A percentile compares a stretch with the other conserved stretches of the same genome.
Conservation (phyloP, 2,797 vertebrate genomes). For the Peromyscus aztecus region DNA sequence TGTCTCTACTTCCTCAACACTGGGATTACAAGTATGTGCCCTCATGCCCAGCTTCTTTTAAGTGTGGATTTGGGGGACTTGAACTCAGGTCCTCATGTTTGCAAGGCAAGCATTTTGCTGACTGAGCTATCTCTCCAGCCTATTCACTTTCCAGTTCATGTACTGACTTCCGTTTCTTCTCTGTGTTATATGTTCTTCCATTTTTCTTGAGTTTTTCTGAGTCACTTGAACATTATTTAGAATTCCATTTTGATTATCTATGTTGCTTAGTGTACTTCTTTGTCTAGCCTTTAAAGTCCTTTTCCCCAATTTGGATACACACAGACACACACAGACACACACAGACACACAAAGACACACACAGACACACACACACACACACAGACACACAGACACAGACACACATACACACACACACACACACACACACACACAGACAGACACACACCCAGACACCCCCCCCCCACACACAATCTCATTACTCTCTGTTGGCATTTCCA, state of each 20-base stretch:
- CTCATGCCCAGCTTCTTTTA: not conserved
- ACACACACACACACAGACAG: too few relatives aligned
- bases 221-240: conserved; percentile 35
- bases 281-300: not conserved
- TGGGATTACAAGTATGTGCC: not conserved
- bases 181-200: not conserved
- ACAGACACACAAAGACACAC: too few relatives aligned
- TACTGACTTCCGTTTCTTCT: not conserved
- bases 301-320: not conserved
- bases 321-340: too few relatives aligned
- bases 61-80: not conserved
- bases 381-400: too few relatives aligned
- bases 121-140: not conserved
- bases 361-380: not conserved
- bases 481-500: not conserved
- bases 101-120: not conserved
- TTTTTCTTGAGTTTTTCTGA: not conserved
- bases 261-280: not conserved
- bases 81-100: not conserved
- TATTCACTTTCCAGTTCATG: not conserved
- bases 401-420: too few relatives aligned
- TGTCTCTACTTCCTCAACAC: not conserved
- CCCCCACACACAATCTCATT: not conserved
- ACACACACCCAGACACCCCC: too few relatives aligned
- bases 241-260: conserved; percentile 47